Evolutionary conservation across 2,797 vertebrate species (phyloP).

Genomic region (Steatocranus sp.): DNA sequence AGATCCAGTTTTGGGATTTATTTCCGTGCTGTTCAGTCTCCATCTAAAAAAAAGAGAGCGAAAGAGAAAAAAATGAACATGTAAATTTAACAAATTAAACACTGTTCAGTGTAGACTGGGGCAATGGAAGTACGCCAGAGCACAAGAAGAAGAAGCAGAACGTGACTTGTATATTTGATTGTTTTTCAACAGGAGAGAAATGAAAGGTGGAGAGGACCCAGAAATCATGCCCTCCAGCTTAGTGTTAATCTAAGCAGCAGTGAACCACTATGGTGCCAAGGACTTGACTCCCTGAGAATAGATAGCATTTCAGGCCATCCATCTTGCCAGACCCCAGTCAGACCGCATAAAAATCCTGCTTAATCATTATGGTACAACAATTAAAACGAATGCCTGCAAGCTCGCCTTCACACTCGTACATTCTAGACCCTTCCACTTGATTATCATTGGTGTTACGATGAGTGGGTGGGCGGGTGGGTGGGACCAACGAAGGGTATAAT

Average conservation of each 20-base stretch:
- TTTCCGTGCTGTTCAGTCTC: constrained; percentile 89
- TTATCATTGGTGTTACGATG: constrained; percentile 46
- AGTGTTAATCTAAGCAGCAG: constrained; percentile 57
- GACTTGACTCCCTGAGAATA: constrained; percentile 57
- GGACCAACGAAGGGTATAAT: constrained; percentile 65
- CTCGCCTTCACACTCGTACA: constrained; percentile 48
- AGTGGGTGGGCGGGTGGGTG: not conserved
- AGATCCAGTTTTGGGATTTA: constrained; percentile 83
- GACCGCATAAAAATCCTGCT: constrained; percentile 65
- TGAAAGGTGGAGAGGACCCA: constrained; percentile 8
- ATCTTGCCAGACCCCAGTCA: constrained; percentile 72
- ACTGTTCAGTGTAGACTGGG: not conserved
- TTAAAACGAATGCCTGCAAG: constrained; percentile 73
- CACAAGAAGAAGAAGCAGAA: not conserved
- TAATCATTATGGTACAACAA: constrained; percentile 70
- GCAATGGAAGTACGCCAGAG: not conserved
- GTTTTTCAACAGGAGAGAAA: constrained; percentile 12
- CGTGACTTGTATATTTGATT: constrained; percentile 5
- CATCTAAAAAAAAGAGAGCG: constrained; percentile 74
- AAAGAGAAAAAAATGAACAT: not conserved
- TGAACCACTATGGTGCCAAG: constrained; percentile 51
- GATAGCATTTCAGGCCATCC: constrained; percentile 68
- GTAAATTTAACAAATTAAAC: constrained; percentile 15
- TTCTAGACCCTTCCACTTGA: constrained; percentile 45
- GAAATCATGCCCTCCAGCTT: constrained; percentile 36